Percentiles rank a stretch among this genome's conserved stretches.
These are phyloP conservation scores for Lophura nycthemera DNA, from an alignment of 2,113 vertebrate genomes.

Conservation along the genomic window DNA sequence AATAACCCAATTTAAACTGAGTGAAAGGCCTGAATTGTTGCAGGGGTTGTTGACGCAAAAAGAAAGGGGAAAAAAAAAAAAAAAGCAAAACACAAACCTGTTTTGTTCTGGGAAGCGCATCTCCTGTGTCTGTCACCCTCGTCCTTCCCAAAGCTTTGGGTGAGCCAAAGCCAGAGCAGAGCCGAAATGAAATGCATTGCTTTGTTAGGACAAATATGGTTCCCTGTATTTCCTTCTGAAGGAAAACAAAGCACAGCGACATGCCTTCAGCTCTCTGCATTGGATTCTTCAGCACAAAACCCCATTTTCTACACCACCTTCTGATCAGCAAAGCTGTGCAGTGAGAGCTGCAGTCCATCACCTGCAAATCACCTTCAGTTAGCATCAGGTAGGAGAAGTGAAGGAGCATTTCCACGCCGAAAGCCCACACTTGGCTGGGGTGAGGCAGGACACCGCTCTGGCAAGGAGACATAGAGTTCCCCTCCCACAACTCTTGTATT, in stretches of 20 bases:
- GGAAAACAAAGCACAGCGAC: accelerated
- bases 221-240: accelerated
- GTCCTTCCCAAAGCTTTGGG: accelerated
- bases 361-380: no score
- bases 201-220: accelerated
- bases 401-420: no score
- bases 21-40: neutral
- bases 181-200: neutral
- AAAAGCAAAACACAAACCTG: neutral
- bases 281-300: neutral
- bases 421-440: no score
- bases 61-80: accelerated
- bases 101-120: neutral
- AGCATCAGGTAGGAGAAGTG: no score
- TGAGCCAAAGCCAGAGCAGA: neutral
- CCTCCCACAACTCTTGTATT: accelerated
- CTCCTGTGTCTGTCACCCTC: neutral
- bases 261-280: no score
- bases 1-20: conserved; percentile 40
- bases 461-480: accelerated
- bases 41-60: neutral
- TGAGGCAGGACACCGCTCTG: neutral
- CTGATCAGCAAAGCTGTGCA: accelerated
- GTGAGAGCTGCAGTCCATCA: neutral
- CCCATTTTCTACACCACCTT: neutral